Evolutionary conservation across 2,888 invertebrate genomes (phyloP).

Genomic region (Actias luna): DNA sequence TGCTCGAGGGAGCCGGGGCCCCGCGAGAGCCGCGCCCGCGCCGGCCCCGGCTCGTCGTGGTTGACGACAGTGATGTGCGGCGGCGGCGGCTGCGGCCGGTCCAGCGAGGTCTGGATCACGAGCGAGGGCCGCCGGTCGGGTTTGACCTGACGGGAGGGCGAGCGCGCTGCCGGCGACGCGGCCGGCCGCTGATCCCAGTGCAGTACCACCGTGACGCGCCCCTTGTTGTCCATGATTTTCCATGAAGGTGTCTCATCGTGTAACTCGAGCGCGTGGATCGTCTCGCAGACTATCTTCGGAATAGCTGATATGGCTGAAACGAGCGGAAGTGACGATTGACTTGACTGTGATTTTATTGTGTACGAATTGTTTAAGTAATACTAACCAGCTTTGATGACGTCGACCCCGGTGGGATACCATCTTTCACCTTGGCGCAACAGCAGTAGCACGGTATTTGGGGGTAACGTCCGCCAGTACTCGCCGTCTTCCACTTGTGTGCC

Average conservation of each 20-base stretch:
- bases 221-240: conserved; percentile 99
- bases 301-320: conserved; percentile 95
- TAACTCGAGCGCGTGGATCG: conserved; percentile 96
- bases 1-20: conserved; percentile 84
- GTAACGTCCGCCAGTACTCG: conserved; percentile 96
- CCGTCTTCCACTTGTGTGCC: conserved; percentile 98
- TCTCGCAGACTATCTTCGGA: conserved; percentile 98
- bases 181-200: conserved; percentile 96
- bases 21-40: conserved; percentile 87
- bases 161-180: conserved; percentile 83
- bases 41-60: conserved; percentile 93
- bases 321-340: neutral
- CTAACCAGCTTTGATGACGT: conserved; percentile 96
- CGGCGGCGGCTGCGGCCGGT: conserved; percentile 85
- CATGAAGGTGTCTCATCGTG: conserved; percentile 98
- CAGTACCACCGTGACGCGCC: conserved; percentile 96
- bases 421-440: conserved; percentile 94
- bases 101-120: conserved; percentile 89
- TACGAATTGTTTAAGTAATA: conserved; percentile 4
- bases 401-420: conserved; percentile 96
- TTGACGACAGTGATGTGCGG: conserved; percentile 97
- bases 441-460: conserved; percentile 94
- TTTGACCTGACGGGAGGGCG: conserved; percentile 74
- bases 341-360: neutral
- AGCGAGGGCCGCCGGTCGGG: conserved; percentile 85